phyloP scores from a whole-genome alignment of 2,888 invertebrate genomes.

The Drosophila mayaguana region DNA sequence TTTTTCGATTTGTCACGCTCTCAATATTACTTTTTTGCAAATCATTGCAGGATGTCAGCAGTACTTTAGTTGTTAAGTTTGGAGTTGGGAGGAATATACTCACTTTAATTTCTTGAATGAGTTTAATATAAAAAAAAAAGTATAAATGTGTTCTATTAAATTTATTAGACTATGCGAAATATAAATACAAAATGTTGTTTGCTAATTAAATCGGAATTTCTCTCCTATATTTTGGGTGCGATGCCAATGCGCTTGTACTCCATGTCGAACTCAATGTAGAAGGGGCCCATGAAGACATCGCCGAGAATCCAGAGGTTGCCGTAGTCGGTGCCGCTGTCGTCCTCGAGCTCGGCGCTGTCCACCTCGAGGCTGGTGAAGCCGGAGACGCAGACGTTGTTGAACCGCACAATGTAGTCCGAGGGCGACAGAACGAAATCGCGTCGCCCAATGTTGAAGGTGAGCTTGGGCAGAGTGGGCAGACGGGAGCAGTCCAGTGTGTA shows the following conservation, averaged over 20 bases:
- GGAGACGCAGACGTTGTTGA: slow-evolving; percentile 92
- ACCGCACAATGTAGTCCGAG: slow-evolving; percentile 89
- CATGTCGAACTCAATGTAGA: slow-evolving; percentile 97
- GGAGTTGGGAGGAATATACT: too few species aligned
- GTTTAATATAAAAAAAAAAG: too few species aligned
- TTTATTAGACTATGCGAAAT: not conserved
- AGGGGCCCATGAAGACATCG: slow-evolving; percentile 97
- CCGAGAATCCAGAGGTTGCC: slow-evolving; percentile 94
- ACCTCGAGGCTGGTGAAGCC: slow-evolving; percentile 94
- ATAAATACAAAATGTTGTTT: not conserved
- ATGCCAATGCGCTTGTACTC: slow-evolving; percentile 94
- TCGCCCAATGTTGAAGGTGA: slow-evolving; percentile 91
- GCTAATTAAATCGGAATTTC: not conserved
- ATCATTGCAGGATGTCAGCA: too few species aligned
- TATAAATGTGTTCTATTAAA: not conserved
- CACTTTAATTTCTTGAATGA: too few species aligned
- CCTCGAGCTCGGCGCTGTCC: slow-evolving; percentile 24
- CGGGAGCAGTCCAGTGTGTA: slow-evolving; percentile 91
- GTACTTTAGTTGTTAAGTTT: too few species aligned
- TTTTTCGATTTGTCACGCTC: too few species aligned
- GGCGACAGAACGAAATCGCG: slow-evolving; percentile 90
- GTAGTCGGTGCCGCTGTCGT: slow-evolving; percentile 21
- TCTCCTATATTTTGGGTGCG: slow-evolving; percentile 86
- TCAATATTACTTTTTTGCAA: too few species aligned
- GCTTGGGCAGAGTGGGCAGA: slow-evolving; percentile 90